Conservation (phyloP, 2,797 vertebrate species). For the Luscinia megarhynchos region DNA sequence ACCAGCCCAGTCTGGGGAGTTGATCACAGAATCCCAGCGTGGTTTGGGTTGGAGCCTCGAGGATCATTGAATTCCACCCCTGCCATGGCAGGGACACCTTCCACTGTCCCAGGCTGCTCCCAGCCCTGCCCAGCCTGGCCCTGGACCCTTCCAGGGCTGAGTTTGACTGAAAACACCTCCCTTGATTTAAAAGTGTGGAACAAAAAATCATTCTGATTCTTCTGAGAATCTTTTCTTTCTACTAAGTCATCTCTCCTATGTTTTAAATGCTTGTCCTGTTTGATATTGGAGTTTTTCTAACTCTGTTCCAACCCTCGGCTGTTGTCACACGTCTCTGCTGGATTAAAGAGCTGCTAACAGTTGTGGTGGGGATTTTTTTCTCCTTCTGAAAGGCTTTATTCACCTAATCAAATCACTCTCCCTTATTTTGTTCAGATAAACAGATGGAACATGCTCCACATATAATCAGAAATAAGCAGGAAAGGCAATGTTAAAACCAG, state of each 20-base stretch:
- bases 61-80: neutral
- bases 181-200: neutral
- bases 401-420: conserved; percentile 35
- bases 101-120: rapidly evolving
- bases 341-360: conserved; percentile 12
- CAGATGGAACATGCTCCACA: conserved; percentile 8
- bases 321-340: neutral
- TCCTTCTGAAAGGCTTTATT: conserved; percentile 6
- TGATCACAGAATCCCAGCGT: neutral
- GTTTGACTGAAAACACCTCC: neutral
- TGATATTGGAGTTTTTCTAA: neutral
- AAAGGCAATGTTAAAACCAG: neutral
- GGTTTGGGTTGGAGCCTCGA: neutral
- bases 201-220: neutral
- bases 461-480: neutral
- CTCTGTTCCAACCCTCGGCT: neutral
- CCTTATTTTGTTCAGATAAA: conserved; percentile 16
- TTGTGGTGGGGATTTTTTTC: neutral
- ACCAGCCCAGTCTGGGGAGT: neutral
- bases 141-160: neutral
- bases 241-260: neutral
- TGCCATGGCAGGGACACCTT: neutral
- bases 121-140: rapidly evolving
- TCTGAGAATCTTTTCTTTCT: neutral
- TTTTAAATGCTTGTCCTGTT: neutral